Evolutionary conservation across 2,888 invertebrate genomes (phyloP).

Genomic region (Coleophora deauratella): DNA sequence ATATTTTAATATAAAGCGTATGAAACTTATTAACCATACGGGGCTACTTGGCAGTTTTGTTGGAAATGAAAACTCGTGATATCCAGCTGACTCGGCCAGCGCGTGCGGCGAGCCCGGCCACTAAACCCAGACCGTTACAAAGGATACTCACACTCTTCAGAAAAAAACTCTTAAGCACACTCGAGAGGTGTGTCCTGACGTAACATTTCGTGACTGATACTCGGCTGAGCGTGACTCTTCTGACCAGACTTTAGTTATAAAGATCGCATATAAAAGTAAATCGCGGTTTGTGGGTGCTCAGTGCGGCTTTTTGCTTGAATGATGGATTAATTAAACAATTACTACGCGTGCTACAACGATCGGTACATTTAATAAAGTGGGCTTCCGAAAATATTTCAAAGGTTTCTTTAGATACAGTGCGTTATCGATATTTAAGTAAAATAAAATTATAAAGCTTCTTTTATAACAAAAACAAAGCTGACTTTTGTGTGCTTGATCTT

Average conservation of each 20-base stretch:
- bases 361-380: no score
- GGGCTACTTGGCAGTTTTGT: no score
- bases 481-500: no score
- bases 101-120: conserved; percentile 13
- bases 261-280: conserved; percentile 11
- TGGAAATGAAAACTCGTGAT: no score
- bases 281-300: background rate
- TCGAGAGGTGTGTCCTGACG: conserved; percentile 43
- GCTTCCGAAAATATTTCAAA: no score
- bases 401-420: no score
- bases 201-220: conserved; percentile 40
- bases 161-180: conserved; percentile 23
- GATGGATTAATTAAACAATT: conserved; percentile 6
- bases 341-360: conserved; percentile 3
- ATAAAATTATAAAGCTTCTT: no score
- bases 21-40: no score
- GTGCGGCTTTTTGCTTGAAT: conserved; percentile 6
- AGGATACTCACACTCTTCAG: conserved; percentile 20
- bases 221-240: conserved; percentile 34
- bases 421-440: no score
- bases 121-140: conserved; percentile 28
- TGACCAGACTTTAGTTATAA: conserved; percentile 33
- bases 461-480: no score
- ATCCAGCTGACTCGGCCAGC: background rate
- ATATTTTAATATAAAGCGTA: no score